Evolutionary conservation across 2,113 vertebrate genomes (phyloP).

Genomic region (Sturnira hondurensis): DNA sequence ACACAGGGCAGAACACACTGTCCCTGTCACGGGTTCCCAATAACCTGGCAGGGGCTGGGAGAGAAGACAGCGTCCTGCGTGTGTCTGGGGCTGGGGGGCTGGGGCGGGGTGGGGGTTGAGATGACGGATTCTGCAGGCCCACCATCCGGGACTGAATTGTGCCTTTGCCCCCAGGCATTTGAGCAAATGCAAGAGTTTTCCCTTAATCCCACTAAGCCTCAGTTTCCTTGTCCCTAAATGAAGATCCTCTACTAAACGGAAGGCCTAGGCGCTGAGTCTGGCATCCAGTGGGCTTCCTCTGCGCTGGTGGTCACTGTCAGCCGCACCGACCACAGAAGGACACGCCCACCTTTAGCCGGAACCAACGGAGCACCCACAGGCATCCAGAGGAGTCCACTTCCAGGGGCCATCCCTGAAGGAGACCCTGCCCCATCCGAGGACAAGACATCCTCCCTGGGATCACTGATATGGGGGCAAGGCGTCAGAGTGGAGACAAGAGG

Average conservation of each 20-base stretch:
- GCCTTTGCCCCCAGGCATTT: neutral
- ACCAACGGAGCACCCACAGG: neutral
- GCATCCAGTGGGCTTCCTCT: neutral
- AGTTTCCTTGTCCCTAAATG: neutral
- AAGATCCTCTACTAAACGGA: neutral
- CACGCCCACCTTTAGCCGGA: neutral
- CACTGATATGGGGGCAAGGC: neutral
- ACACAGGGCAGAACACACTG: neutral
- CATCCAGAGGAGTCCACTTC: neutral
- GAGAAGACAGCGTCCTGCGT: rapidly evolving
- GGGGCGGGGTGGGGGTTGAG: neutral
- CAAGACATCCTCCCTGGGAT: neutral
- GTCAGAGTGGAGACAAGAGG: neutral
- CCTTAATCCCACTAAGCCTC: neutral
- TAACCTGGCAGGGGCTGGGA: neutral
- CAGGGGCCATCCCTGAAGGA: neutral
- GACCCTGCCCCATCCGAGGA: rapidly evolving
- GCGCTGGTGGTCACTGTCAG: rapidly evolving
- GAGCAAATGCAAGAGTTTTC: neutral
- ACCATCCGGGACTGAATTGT: neutral
- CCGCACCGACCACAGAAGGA: rapidly evolving
- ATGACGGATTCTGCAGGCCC: neutral
- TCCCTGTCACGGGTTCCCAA: neutral
- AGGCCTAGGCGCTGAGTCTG: neutral
- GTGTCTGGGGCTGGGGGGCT: rapidly evolving